Evolutionary conservation across 2,113 vertebrate species (phyloP), one percentile per base, ranked within the genome.

Genomic region (Pituophis catenifer): DNA sequence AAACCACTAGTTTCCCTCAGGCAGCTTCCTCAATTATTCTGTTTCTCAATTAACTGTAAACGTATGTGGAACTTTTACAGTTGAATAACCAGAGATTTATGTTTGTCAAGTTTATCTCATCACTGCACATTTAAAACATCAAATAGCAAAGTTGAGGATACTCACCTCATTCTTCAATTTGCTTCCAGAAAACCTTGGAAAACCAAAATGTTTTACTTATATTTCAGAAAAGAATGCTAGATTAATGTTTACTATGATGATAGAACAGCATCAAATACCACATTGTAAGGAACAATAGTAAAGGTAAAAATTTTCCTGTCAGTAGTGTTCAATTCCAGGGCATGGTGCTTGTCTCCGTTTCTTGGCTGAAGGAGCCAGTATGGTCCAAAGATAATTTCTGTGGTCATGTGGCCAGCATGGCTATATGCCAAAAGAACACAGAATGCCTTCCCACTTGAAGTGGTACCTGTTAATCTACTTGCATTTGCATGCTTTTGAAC

Each of bases 91-190:
- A 15, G 48, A n/a, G 50, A 2, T 38, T 24, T 86, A 12, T 29
- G 7, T 29, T 53, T 24, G n/a, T 85, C 11, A 44, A 15, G 75
- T 59, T 23, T n/a, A 58, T n/a, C 29, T 38, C 24, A 57, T 57
- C 75, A 21, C 52, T 91, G 23, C 75, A 13, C 88, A 81, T 88
- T 26, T 59, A 86, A 92, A 5, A 26, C 81, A 21, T 70, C 29
- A 93, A 95, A 96, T 44, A 23, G 93, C 93, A 88, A 3, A 75
- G 26, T 65, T 58, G 54, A 48, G 2, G 70, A 29, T 90, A 94
- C 97, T 98, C 97, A 99, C 99, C 98, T 99, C 99, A 95, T 99
- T 99, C 97, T 99, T 99, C 7, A 99, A 95, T 95, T 99, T 99
- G 97, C 99, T 99, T 93, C 99, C 99, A 92, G 99, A 99, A 97